Base-by-base conservation (phyloP, 2,113 vertebrate species). In the Silurus asotus region DNA sequence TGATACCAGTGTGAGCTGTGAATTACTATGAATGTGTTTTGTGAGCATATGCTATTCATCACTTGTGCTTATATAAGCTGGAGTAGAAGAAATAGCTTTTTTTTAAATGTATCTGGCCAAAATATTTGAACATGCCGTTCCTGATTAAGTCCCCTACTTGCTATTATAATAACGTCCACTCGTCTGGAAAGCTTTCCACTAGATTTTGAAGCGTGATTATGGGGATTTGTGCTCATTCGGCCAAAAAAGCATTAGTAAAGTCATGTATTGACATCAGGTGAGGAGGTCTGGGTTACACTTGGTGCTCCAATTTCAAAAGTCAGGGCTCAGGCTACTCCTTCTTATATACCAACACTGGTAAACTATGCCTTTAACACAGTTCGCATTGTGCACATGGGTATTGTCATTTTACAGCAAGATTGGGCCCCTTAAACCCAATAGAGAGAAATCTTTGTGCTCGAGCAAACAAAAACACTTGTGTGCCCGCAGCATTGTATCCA, bases 1-100 rank as follows among this genome's bases (percentile, higher is more conserved):
- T 10, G 67, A 77, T 78, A 72, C 55, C 70, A 67, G 61, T 58
- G 75, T 67, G 62, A 79, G 19, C 65, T 77, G 77, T 61, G 49
- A 65, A 77, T 83, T 76, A 56, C 23, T 79, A 85, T 83, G 49
- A 56, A 83, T 87, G 80, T 49, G 59, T 77, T 74, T 53, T 85
- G 28, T 56, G 49, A 28, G 62, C 75, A 58, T 14, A 59, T 49
- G 28, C 28, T 69, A 85, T 85, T 85, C 25, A 80, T 85, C 84
- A 56, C 25, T 67, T 25, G 53, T 56, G 19, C 75, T 56, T 56
- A 78, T 25, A 65, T 19, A 28, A 7, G 15, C 23, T 28, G 23
- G 59, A 37, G 69, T 49, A 61, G 25, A 59, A 84, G 53, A 48
- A 74, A 48, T 74, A 61, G 23, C 59, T 67, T 82, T 37, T 37